Evolutionary conservation across 2,888 invertebrate genomes (phyloP), one percentile per base, ranked within the genome.

Genomic region (Mesochorus sp.): DNA sequence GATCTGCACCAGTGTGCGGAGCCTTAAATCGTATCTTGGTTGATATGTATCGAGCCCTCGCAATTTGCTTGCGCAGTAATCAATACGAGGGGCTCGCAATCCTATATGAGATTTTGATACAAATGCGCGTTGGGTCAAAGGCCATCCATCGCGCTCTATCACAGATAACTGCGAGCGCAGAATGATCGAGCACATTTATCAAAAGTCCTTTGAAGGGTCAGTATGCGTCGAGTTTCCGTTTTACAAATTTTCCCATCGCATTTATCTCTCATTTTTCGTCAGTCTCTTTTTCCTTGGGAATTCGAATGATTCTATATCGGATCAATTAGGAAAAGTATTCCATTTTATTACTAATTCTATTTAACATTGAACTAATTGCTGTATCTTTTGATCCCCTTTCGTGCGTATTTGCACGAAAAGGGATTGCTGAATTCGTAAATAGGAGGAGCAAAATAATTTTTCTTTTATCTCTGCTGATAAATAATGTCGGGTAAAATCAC

Each of bases 31-130:
- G 51, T 73, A 70, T 74, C 51, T 49, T 37, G 34, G 44, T 37
- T 70, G 59, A 74, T 74, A 62, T n/a, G n/a, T 53, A 68, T 78
- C 68, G 64, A 53, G 42, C 53, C 51, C 42, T n/a, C n/a, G 24
- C 61, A 28, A 70, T 78, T 74, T 51, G 59, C 3, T 51, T n/a
- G n/a, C 28, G 62, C 57, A 12, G 67, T 67, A 42, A 51, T 74
- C 68, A 74, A 74, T 74, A 70, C 26, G 37, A 67, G n/a, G 42
- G 28, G 37, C 39, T 12, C 14, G 55, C 24, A 17, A 51, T 71
- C 10, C 34, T 64, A n/a, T 28, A 14, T 26, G 12, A 4, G 26
- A 67, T 67, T 55, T 67, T 31, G 51, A 70, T 68, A 70, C 68
- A 62, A 70, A 74, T 34, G 34, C 24, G 19, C n/a, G n/a, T 21